Evolutionary conservation across 2,888 invertebrate genomes (phyloP).

Genomic region (Cerceris rybyensis): DNA sequence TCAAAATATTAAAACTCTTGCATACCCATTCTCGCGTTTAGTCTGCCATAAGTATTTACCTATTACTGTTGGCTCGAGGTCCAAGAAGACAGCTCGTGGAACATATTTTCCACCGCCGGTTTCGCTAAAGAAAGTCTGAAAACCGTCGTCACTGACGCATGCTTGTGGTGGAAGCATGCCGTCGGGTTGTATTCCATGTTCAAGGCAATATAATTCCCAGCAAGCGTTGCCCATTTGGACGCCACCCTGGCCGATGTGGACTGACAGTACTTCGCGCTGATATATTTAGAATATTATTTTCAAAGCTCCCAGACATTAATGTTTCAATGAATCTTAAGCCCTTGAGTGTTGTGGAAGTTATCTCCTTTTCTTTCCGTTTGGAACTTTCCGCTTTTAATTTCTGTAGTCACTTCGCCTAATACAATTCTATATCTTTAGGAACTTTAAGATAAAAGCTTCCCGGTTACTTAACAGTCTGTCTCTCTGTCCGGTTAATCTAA

Average conservation of each 20-base stretch:
- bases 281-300: neutral
- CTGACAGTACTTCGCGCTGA: conserved; percentile 92
- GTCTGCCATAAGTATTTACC: conserved; percentile 81
- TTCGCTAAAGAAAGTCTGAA: conserved; percentile 91
- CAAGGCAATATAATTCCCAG: conserved; percentile 92
- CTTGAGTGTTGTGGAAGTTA: too few species aligned
- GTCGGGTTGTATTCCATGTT: conserved; percentile 91
- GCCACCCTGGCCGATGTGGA: conserved; percentile 93
- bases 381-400: too few species aligned
- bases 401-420: too few species aligned
- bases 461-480: too few species aligned
- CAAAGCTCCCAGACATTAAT: neutral
- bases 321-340: too few species aligned
- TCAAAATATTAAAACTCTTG: too few species aligned
- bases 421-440: too few species aligned
- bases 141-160: conserved; percentile 82
- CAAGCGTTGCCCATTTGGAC: conserved; percentile 93
- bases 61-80: conserved; percentile 94
- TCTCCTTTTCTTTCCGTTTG: too few species aligned
- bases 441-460: too few species aligned
- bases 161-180: conserved; percentile 85
- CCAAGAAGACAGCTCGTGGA: conserved; percentile 92
- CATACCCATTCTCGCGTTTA: neutral
- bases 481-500: too few species aligned
- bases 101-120: conserved; percentile 94